Conservation (phyloP, 2,888 invertebrate genomes). For the Hirtodrosophila confusa region DNA sequence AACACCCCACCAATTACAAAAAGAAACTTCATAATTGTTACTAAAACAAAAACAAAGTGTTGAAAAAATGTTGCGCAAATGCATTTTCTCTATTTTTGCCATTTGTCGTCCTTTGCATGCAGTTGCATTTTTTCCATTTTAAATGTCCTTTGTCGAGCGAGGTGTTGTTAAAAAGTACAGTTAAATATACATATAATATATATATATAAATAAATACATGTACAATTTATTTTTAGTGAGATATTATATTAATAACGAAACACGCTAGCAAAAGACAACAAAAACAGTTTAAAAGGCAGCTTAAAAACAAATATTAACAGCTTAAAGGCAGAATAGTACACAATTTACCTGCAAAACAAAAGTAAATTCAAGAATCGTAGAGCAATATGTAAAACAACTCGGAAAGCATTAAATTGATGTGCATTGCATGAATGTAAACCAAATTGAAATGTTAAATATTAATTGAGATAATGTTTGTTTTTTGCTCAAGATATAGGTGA, state of each 20-base stretch:
- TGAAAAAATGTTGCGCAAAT: constrained; percentile 58
- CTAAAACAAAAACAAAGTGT: constrained; percentile 38
- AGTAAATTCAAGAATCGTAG: constrained; percentile 42
- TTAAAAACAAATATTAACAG: constrained; percentile 21
- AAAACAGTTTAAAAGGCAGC: constrained; percentile 16
- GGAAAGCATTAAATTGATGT: constrained; percentile 41
- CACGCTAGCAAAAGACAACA: constrained; percentile 28
- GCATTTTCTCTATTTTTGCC: constrained; percentile 45
- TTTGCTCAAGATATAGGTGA: constrained; percentile 32
- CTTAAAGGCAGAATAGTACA: constrained; percentile 21
- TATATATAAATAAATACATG: constrained; percentile 37
- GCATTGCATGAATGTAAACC: constrained; percentile 50
- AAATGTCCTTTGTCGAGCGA: constrained; percentile 54
- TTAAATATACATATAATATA: constrained; percentile 54
- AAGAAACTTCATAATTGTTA: constrained; percentile 56
- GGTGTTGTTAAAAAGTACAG: constrained; percentile 66
- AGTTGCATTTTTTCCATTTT: constrained; percentile 62
- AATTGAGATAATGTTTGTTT: constrained; percentile 34
- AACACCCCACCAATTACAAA: constrained; percentile 75
- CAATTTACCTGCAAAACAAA: constrained; percentile 44
- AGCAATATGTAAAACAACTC: constrained; percentile 60
- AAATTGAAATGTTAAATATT: constrained; percentile 55
- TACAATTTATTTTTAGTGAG: constrained; percentile 66
- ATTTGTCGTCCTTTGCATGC: constrained; percentile 68
- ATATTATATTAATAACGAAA: constrained; percentile 48